Evolutionary conservation across 2,113 vertebrate species (phyloP).

Genomic region (Coryphaenoides rupestris): DNA sequence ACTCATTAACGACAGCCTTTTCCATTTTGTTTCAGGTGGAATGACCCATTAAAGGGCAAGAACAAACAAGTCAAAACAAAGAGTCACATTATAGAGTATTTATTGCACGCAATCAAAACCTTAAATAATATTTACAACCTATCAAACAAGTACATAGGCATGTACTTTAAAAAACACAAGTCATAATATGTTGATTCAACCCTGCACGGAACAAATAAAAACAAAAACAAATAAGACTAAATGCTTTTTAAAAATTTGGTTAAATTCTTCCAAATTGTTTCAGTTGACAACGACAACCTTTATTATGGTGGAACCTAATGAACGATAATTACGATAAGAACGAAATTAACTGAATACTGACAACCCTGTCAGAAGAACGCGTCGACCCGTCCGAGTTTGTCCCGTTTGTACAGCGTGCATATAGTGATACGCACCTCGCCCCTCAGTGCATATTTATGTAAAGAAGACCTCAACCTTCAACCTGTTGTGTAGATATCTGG

Average conservation of each 20-base stretch:
- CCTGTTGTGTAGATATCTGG: not conserved
- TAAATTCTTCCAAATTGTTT: too few relatives aligned
- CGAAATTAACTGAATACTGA: not conserved
- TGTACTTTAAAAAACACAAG: not conserved
- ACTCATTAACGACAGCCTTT: too few relatives aligned
- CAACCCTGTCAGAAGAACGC: slow-evolving; percentile 7
- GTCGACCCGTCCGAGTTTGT: slow-evolving; percentile 9
- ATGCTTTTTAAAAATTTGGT: not conserved
- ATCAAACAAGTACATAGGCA: slow-evolving; percentile 55
- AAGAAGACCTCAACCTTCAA: not conserved
- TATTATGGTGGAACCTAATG: too few relatives aligned
- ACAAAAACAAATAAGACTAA: slow-evolving; percentile 7
- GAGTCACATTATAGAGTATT: slow-evolving; percentile 70
- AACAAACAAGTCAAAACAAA: slow-evolving; percentile 12
- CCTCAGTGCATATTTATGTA: slow-evolving; percentile 14
- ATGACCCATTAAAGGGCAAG: too few relatives aligned
- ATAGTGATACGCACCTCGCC: slow-evolving; percentile 3
- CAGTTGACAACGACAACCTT: too few relatives aligned
- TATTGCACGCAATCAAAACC: slow-evolving; percentile 91
- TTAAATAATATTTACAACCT: slow-evolving; percentile 92
- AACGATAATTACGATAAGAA: too few relatives aligned
- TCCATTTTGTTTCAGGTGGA: too few relatives aligned
- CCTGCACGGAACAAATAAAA: slow-evolving; percentile 5
- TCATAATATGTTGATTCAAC: not conserved
- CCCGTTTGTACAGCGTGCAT: slow-evolving; percentile 10